Percentiles rank a stretch among this genome's conserved stretches.
Conservation (phyloP, 2,113 vertebrate genomes). For the Notarius lentiginosus region DNA sequence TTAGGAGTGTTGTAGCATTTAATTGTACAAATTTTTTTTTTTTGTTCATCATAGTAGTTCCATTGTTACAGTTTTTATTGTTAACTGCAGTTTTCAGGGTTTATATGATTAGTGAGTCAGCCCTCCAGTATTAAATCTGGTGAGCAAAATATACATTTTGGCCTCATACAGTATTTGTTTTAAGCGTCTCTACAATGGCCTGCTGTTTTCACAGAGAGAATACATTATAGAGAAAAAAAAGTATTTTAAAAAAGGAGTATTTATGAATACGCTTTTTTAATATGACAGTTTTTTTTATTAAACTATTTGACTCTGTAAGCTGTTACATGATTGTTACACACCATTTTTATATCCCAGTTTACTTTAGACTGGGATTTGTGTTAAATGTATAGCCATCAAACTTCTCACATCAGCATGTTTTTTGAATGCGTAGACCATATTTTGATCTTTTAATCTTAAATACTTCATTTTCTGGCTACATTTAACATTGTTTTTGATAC, state of each 20-base stretch:
- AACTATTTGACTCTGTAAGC: slow-evolving; percentile 1
- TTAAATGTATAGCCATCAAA: slow-evolving; percentile 4
- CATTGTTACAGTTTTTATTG: slow-evolving; percentile 22
- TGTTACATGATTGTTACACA: slow-evolving; percentile 8
- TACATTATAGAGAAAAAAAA: slow-evolving; percentile 36
- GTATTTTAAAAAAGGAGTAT: not conserved
- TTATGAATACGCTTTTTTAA: not conserved
- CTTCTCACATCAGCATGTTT: slow-evolving; percentile 17
- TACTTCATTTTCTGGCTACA: slow-evolving; percentile 34
- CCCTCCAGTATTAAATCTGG: not conserved
- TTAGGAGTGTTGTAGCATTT: slow-evolving; percentile 25
- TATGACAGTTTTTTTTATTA: not conserved
- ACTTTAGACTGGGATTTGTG: not conserved
- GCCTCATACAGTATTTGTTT: not conserved
- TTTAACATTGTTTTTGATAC: not conserved
- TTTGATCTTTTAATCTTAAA: slow-evolving; percentile 17
- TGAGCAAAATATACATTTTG: slow-evolving; percentile 7
- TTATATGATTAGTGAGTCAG: not conserved
- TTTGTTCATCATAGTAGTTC: not conserved
- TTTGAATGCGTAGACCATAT: slow-evolving; percentile 14
- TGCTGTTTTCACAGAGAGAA: slow-evolving; percentile 42
- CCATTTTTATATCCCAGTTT: not conserved
- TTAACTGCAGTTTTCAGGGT: slow-evolving; percentile 3
- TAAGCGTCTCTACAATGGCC: slow-evolving; percentile 4
- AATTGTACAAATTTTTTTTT: too few species aligned